A percentile compares a stretch with the other conserved stretches of the same genome.
These are phyloP conservation scores for Zophobas atratus DNA, from an alignment of 1,140 invertebrate species.

Conservation along the genomic window DNA sequence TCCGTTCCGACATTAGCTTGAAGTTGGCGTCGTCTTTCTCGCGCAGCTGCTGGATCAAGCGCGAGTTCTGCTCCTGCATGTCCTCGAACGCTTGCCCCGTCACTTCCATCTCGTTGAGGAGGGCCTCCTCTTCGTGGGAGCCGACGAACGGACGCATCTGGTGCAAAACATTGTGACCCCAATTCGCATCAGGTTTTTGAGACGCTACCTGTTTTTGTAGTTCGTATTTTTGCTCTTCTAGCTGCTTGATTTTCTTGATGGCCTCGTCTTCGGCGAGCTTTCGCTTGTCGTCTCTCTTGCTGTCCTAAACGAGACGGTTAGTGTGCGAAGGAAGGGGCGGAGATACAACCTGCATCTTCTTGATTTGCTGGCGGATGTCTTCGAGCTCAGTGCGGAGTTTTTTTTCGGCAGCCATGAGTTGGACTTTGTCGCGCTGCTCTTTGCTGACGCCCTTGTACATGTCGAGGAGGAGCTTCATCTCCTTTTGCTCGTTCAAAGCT, in stretches of 20 bases:
- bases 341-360: conserved; percentile 80
- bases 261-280: conserved; percentile 97
- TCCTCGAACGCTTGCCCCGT: conserved; percentile 99
- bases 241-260: conserved; percentile 92
- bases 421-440: conserved; percentile 96
- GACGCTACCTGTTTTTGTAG: conserved; percentile 86
- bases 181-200: conserved; percentile 83
- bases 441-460: conserved; percentile 98
- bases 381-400: conserved; percentile 92
- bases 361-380: conserved; percentile 87
- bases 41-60: conserved; percentile 94
- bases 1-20: conserved; percentile 98
- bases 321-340: neutral
- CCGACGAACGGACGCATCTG: conserved; percentile 76
- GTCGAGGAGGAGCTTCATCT: conserved; percentile 94
- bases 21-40: conserved; percentile 99
- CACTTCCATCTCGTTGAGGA: conserved; percentile 99
- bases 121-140: conserved; percentile 92
- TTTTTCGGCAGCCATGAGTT: conserved; percentile 95
- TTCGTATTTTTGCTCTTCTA: conserved; percentile 92
- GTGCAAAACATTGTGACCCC: conserved; percentile 68
- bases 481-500: conserved; percentile 92
- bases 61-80: conserved; percentile 97
- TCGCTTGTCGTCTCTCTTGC: conserved; percentile 91
- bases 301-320: conserved; percentile 76